These are phyloP conservation scores for Drosophila leonis DNA, from an alignment of 2,888 invertebrate genomes.

Conservation along the genomic window DNA sequence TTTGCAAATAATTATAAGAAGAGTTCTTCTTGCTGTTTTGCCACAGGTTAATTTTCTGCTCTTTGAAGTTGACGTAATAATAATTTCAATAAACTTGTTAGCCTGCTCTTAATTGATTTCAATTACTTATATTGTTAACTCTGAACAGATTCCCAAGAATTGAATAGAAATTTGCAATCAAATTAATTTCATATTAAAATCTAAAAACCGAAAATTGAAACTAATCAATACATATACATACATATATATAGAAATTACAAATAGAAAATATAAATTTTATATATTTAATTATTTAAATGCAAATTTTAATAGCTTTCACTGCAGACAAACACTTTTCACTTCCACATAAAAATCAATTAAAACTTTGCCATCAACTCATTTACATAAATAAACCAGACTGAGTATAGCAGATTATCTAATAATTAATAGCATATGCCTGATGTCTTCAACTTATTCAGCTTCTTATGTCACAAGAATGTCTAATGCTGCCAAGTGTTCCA, in stretches of 20 bases:
- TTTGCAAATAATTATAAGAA: conserved; percentile 14
- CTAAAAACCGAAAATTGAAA: fast-evolving
- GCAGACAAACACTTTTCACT: neutral
- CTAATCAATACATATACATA: neutral
- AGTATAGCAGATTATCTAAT: conserved; percentile 8
- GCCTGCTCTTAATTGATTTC: neutral
- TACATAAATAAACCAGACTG: neutral
- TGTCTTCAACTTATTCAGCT: conserved; percentile 4
- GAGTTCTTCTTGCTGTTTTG: neutral
- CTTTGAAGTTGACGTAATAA: neutral
- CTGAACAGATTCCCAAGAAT: neutral
- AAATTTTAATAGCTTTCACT: neutral
- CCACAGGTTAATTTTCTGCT: neutral
- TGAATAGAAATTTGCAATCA: neutral
- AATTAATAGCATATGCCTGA: conserved; percentile 19
- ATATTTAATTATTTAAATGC: neutral
- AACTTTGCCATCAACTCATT: neutral
- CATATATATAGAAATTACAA: neutral
- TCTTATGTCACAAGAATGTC: conserved; percentile 4
- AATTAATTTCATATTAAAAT: neutral
- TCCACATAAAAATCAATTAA: conserved; percentile 1
- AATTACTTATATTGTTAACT: neutral
- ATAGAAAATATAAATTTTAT: neutral
- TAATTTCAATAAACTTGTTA: neutral
- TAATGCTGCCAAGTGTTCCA: conserved; percentile 31